Base-by-base conservation (phyloP, 2,113 vertebrate species). In the Sylvilagus bachmani region DNA sequence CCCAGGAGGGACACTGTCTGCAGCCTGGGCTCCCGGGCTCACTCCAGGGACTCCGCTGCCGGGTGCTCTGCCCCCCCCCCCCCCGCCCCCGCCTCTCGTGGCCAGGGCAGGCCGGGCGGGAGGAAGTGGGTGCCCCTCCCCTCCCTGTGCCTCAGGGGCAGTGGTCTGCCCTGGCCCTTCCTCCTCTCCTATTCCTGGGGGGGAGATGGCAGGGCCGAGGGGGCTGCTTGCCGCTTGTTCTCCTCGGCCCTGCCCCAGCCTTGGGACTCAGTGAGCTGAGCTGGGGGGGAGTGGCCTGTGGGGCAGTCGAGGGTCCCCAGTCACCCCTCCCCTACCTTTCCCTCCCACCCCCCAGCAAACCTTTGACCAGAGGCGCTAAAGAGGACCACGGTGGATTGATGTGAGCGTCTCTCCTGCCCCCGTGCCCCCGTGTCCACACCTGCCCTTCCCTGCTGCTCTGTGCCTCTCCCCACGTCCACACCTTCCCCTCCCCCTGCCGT, bases 321-420 rank as follows among this genome's bases (percentile, higher is more conserved):
- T 94, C 92, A 96, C 69, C 67, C 86, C 78, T 91, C 64, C 93
- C 81, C 74, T 64, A 33, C 83, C 82, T 96, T 96, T 97, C 78
- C 91, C 90, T 96, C 86, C 89, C 77, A 16, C 10, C 75, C 91
- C 91, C 75, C 91, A 97, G 97, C 97, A 97, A 97, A 96, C 97
- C 97, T 90, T 96, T 97, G 97, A 97, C 97, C 96, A 97, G 97
- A 97, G 97, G 97, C 92, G 96, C 97, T 83, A 97, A 97, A 90
- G 97, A 97, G 97, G 97, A 97, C 92, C 97, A 97, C 73, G 95
- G 97, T 90, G 97, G 97, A 97, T 33, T 97, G 95, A 97, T 97
- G 97, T 97, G 97, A 97, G 96, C 95, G 70, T 49, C 69, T 94
- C 74, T 91, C 77, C 62, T 36, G 3, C 80, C 94, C 70, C 2